phyloP scores from a whole-genome alignment of 2,888 invertebrate species.

The Adela reaumurella region DNA sequence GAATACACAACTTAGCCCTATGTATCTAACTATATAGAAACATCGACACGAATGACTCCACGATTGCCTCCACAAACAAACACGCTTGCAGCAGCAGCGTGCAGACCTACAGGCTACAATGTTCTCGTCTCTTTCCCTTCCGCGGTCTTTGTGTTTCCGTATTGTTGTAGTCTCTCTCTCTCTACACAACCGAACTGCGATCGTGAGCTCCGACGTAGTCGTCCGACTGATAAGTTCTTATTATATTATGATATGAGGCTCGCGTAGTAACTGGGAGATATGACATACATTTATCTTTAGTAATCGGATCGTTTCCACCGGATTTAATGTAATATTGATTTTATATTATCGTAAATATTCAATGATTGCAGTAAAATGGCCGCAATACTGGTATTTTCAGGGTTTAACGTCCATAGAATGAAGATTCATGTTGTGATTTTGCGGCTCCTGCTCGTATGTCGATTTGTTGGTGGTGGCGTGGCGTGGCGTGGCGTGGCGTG shows the following conservation, averaged over 20 bases:
- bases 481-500: too few relatives aligned
- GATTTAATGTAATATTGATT: too few relatives aligned
- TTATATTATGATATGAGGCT: conserved; percentile 11
- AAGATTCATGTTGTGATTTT: background rate
- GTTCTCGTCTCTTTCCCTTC: conserved; percentile 1
- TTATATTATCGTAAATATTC: too few relatives aligned
- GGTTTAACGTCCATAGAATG: background rate
- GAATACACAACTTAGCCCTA: too few relatives aligned
- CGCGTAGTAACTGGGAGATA: background rate
- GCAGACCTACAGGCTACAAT: background rate
- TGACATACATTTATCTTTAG: background rate
- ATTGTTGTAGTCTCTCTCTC: conserved; percentile 5
- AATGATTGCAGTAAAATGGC: too few relatives aligned
- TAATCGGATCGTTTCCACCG: background rate
- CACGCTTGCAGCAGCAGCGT: background rate
- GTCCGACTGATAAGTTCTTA: conserved; percentile 11
- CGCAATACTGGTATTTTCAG: too few relatives aligned
- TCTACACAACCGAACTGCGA: conserved; percentile 7
- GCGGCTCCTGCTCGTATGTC: background rate
- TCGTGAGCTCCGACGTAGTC: conserved; percentile 4
- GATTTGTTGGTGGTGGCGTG: conserved; percentile 6
- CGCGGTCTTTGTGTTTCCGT: background rate
- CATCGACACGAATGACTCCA: too few relatives aligned
- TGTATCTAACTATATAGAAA: too few relatives aligned
- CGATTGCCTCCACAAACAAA: too few relatives aligned